Evolutionary conservation across 2,888 invertebrate genomes (phyloP), one percentile per base, ranked within the genome.

Genomic region (Aphrophora alni): DNA sequence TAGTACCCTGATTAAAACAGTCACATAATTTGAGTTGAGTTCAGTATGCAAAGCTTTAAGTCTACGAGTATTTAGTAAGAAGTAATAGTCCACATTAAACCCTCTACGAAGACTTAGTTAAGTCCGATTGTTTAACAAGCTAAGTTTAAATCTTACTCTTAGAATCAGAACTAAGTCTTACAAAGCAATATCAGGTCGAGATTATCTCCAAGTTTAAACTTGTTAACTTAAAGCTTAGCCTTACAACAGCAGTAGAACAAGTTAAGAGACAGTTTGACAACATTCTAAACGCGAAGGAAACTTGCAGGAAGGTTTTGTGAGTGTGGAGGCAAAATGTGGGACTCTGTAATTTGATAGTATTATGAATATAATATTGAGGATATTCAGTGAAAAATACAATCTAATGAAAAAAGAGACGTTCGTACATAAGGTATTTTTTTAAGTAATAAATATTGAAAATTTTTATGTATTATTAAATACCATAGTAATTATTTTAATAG

Each of bases 161-260:
- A 59, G 59, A 59, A 59, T 59, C 59, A 59, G 59, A 59, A 59
- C 59, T 59, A 59, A 59, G 59, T 59, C 59, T 59, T 59, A 59
- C 59, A 59, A 59, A 59, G 59, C 77, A 77, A 77, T 77, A 77
- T 77, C 77, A 38, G 77, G 77, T 28, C 27, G 27, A 71, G 70
- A 70, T 77, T 77, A 77, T 77, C 77, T 38, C 17, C 24, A 77
- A 59, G 59, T 59, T 59, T 59, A 59, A 59, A 59, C 44, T 44
- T 44, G 59, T 59, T 59, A 59, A 59, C 59, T 59, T 59, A 59
- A 21, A 59, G 59, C 59, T 59, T 59, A 59, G 59, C 59, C 21
- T 59, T n/a, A 3, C 1, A 59, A n/a, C n/a, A 33, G 8, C 33
- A 8, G 21, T 3, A 59, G 59, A 59, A 59, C 59, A 59, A 59